phyloP scores from a whole-genome alignment of 2,113 vertebrate species.

The Datnioides undecimradiatus region DNA sequence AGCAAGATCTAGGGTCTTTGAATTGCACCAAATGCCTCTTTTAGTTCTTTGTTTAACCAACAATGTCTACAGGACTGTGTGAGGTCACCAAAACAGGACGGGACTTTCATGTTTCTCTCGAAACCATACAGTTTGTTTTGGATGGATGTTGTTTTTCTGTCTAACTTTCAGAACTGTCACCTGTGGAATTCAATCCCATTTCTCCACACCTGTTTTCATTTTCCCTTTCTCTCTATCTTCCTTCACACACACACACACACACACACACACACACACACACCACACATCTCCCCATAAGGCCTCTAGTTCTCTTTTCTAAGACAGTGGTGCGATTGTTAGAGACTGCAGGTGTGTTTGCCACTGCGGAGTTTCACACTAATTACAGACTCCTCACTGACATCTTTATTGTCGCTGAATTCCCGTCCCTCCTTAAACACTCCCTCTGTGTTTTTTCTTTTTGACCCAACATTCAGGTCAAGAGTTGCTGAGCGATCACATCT shows the following conservation, averaged over 20 bases:
- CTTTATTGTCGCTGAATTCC: constrained; percentile 65
- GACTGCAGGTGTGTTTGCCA: constrained; percentile 68
- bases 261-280: constrained; percentile 8
- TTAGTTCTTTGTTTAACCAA: not conserved
- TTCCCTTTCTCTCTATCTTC: not conserved
- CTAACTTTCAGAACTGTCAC: constrained; percentile 13
- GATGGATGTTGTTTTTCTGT: constrained; percentile 31
- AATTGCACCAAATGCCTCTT: not conserved
- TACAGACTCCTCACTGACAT: constrained; percentile 64
- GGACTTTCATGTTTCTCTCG: constrained; percentile 15
- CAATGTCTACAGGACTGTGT: not conserved
- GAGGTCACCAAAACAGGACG: not conserved
- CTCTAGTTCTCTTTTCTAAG: constrained; percentile 37
- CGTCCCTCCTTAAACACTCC: constrained; percentile 46
- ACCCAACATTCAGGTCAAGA: constrained; percentile 29
- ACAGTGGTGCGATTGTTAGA: constrained; percentile 71
- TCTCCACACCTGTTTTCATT: constrained; percentile 45
- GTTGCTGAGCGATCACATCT: constrained; percentile 4
- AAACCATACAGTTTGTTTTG: constrained; percentile 15
- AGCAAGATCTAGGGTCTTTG: not conserved
- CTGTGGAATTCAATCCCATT: constrained; percentile 31
- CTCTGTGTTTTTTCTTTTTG: constrained; percentile 18
- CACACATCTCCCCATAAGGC: not conserved
- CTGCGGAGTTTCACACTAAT: constrained; percentile 61
- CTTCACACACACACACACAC: not conserved